Evolutionary conservation across 2,888 invertebrate species (phyloP), one percentile per base, ranked within the genome.

Genomic region (Agonopterix heracliana): DNA sequence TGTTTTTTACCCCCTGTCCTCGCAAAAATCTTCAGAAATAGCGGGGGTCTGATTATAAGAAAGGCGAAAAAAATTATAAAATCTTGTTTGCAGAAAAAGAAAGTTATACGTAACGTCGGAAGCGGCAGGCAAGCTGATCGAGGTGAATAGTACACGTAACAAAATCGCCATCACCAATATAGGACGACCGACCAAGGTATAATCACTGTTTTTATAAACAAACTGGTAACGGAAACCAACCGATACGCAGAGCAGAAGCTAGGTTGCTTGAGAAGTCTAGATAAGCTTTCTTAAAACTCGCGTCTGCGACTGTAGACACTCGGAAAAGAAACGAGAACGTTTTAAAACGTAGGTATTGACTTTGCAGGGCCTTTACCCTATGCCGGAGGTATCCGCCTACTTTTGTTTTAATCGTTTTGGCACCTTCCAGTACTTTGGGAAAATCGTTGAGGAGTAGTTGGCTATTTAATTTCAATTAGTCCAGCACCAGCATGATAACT

Each of bases 111-210:
- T 82, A 3, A 66, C 73, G 0, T 68, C 77, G 0, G 55, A 68
- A 0, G 63, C 71, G 1, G 55, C 63, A 0, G 68, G 70, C 0
- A 72, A 77, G 47, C 57, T 87, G 45, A 54, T 79, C 1, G 74
- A 79, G 60, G 66, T 80, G 11, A 76, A 75, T 56, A 52, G 59
- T 2, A 67, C 90, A 0, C 83, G 82, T 55, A 71, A 82, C 0
- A 74, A 82, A 1, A 77, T 90, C 3, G 49, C 61, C 0, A 54
- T 81, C 10, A 75, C 76, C 0, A 83, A 85, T 49, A 57, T 86
- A 2, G 87, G 87, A 5, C 59, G 47, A 17, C 87, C 87, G 0
- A 67, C 74, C 0, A 72, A 61, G 76, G 85, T 82, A 57, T 60
- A 54, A 13, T 13, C 35, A 12, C 13, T 1, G 50, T 46, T 11